Conservation (phyloP, 2,888 invertebrate genomes). For the Latheticus oryzae region DNA sequence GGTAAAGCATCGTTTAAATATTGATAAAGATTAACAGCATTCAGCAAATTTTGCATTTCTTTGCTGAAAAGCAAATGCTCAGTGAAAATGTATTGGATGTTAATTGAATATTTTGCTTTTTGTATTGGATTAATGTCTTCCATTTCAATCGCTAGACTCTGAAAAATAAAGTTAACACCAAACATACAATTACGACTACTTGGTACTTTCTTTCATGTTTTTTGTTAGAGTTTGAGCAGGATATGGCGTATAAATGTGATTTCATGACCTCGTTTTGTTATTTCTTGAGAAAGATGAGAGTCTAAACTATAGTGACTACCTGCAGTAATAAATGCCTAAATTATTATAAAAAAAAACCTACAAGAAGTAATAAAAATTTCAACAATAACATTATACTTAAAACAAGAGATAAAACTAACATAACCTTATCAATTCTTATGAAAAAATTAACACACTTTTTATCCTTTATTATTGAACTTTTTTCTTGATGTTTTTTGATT, state of each 20-base stretch:
- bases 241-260: constrained; percentile 60
- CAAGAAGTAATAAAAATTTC: too few species aligned
- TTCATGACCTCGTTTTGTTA: constrained; percentile 64
- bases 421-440: too few species aligned
- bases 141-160: too few species aligned
- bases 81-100: background rate
- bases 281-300: constrained; percentile 52
- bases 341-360: too few species aligned
- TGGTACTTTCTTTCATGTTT: too few species aligned
- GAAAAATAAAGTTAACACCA: background rate
- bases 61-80: constrained; percentile 1
- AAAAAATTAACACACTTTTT: too few species aligned
- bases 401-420: too few species aligned
- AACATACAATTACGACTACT: constrained; percentile 4
- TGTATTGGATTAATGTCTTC: background rate
- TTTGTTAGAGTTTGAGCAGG: too few species aligned
- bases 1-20: constrained; percentile 14
- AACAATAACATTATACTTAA: too few species aligned
- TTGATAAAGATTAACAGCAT: constrained; percentile 10
- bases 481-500: too few species aligned
- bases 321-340: too few species aligned
- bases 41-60: constrained; percentile 9
- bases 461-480: too few species aligned
- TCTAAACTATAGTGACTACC: constrained; percentile 48
- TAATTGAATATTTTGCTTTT: background rate